Conservation (phyloP, 1,140 invertebrate genomes). For the Melanaphis sacchari region DNA sequence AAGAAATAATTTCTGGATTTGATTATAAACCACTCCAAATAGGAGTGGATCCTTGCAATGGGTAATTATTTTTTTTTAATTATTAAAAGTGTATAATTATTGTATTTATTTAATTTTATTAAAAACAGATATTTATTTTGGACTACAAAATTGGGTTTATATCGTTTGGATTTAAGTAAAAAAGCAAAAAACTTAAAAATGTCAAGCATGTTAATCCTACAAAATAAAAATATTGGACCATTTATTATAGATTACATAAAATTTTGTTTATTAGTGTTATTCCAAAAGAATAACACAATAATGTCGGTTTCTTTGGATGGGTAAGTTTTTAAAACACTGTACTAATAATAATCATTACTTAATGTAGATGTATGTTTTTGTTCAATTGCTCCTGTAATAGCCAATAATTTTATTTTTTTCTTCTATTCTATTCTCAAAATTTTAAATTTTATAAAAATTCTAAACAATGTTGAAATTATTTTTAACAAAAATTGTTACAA, state of each 20-base stretch:
- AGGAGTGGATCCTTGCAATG: conserved; percentile 91
- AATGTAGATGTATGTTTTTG: no score
- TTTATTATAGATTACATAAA: conserved; percentile 83
- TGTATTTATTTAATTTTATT: neutral
- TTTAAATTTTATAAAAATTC: neutral
- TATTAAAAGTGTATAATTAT: neutral
- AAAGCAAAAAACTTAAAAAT: conserved; percentile 73
- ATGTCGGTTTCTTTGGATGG: conserved; percentile 83
- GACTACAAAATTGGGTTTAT: conserved; percentile 74
- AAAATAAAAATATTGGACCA: conserved; percentile 70
- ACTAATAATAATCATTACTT: no score
- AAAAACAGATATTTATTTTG: conserved; percentile 79
- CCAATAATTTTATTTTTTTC: neutral
- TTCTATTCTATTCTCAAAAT: neutral
- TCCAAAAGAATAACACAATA: conserved; percentile 77
- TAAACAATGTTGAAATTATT: neutral
- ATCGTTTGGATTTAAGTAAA: conserved; percentile 78
- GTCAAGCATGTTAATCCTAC: conserved; percentile 68
- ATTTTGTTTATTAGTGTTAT: conserved; percentile 79
- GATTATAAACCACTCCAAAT: conserved; percentile 75
- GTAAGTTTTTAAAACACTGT: conserved; percentile 63
- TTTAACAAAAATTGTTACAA: neutral
- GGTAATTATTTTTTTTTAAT: conserved; percentile 66
- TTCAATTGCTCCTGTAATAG: neutral
- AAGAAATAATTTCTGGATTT: conserved; percentile 74